Evolutionary conservation across 2,888 invertebrate species (phyloP).

Genomic region (Diarsia brunnea): DNA sequence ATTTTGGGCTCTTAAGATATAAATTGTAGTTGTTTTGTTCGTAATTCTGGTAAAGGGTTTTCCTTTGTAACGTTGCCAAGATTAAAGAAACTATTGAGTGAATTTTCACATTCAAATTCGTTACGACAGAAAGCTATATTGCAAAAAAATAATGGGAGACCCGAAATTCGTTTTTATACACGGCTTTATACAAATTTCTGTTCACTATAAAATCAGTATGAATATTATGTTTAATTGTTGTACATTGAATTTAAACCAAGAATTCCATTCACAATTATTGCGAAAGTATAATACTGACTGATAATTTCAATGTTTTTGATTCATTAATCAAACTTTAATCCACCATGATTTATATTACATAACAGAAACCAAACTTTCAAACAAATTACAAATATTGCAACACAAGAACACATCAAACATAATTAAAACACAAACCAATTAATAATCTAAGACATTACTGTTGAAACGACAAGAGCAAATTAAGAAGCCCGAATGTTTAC

Average conservation of each 20-base stretch:
- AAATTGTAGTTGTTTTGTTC: conserved; percentile 38
- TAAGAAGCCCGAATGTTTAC: conserved; percentile 74
- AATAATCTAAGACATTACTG: conserved; percentile 69
- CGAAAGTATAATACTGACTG: neutral
- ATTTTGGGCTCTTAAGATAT: conserved; percentile 45
- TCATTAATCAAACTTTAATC: conserved; percentile 3
- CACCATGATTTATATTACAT: conserved; percentile 9
- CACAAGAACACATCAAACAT: conserved; percentile 63
- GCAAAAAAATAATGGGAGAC: neutral
- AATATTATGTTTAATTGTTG: neutral
- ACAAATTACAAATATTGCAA: conserved; percentile 57
- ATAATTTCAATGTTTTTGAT: neutral
- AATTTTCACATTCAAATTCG: neutral
- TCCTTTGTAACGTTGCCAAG: conserved; percentile 6
- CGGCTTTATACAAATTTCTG: too few relatives aligned
- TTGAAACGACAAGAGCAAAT: conserved; percentile 73
- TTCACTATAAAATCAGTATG: neutral
- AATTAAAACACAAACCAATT: conserved; percentile 76
- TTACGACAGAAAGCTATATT: neutral
- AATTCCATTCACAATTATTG: neutral
- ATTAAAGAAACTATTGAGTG: conserved; percentile 1
- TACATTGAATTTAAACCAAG: neutral
- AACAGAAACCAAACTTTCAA: conserved; percentile 31
- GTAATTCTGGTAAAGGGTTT: conserved; percentile 6
- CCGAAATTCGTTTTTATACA: neutral